These are phyloP conservation scores for Achroia grisella DNA, from an alignment of 1,140 invertebrate species.

Conservation along the genomic window DNA sequence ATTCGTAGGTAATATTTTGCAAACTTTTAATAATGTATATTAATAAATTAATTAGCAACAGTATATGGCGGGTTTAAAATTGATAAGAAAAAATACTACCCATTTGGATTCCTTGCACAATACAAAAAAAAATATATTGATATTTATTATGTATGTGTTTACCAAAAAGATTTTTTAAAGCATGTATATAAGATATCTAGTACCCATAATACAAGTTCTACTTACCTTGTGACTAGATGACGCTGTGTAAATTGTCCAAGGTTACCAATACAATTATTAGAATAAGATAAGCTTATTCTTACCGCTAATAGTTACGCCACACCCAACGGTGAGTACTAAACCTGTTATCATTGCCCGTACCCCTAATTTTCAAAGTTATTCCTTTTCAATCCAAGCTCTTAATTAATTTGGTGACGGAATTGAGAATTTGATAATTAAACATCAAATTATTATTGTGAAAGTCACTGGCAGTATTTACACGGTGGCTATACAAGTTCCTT, in stretches of 20 bases:
- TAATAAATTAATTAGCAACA: too few relatives aligned
- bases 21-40: not conserved
- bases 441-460: constrained; percentile 2
- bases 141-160: too few relatives aligned
- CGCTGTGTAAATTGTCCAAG: too few relatives aligned
- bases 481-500: too few relatives aligned
- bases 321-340: not conserved
- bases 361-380: constrained; percentile 2
- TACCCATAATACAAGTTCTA: too few relatives aligned
- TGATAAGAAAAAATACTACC: not conserved
- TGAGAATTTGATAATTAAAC: constrained; percentile 1
- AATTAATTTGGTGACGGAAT: constrained; percentile 2
- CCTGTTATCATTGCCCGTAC: not conserved
- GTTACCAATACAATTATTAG: not conserved
- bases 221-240: too few relatives aligned
- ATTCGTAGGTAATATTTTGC: too few relatives aligned
- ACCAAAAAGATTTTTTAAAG: not conserved
- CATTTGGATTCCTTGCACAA: not conserved
- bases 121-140: not conserved
- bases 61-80: too few relatives aligned
- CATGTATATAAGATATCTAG: not conserved
- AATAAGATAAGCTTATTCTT: not conserved
- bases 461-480: too few relatives aligned
- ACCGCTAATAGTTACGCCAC: not conserved
- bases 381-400: not conserved